These are phyloP conservation scores for Celastrina argiolus DNA, from an alignment of 2,888 invertebrate genomes.

Conservation along the genomic window DNA sequence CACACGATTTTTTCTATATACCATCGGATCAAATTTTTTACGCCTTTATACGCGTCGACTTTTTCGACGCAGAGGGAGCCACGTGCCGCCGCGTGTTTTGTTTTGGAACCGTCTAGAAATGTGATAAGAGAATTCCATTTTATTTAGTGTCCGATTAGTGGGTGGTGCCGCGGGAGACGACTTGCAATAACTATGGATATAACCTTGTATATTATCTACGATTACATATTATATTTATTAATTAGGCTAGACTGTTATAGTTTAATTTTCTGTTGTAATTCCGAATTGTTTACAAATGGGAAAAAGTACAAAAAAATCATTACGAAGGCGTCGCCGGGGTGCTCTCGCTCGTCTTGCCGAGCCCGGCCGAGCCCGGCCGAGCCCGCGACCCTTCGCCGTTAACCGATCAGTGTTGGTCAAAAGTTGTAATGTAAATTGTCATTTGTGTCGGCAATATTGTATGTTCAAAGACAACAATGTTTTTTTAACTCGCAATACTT, in stretches of 20 bases:
- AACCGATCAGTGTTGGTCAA: constrained; percentile 36
- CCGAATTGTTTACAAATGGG: constrained; percentile 22
- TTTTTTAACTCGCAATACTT: constrained; percentile 24
- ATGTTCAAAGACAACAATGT: constrained; percentile 39
- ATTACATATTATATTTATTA: constrained; percentile 19
- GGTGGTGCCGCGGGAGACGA: constrained; percentile 43
- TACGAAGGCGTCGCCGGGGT: neutral
- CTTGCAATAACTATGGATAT: constrained; percentile 66
- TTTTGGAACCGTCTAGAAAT: constrained; percentile 39
- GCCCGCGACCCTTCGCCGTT: constrained; percentile 28
- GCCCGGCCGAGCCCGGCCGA: neutral
- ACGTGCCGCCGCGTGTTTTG: constrained; percentile 15
- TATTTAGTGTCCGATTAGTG: constrained; percentile 45
- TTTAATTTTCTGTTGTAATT: constrained; percentile 23
- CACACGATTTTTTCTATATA: constrained; percentile 8
- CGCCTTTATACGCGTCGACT: neutral
- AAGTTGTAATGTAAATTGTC: constrained; percentile 33
- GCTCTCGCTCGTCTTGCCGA: neutral
- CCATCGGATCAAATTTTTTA: neutral
- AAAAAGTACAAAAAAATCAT: constrained; percentile 21
- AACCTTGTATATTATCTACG: constrained; percentile 49
- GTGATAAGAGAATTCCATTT: constrained; percentile 72
- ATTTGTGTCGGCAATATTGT: constrained; percentile 38
- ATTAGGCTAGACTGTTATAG: constrained; percentile 37
- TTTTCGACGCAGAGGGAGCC: neutral